A percentile compares a stretch with the other conserved stretches of the same genome.
These are phyloP conservation scores for Eira barbara DNA, from an alignment of 2,113 vertebrate species.

Conservation along the genomic window DNA sequence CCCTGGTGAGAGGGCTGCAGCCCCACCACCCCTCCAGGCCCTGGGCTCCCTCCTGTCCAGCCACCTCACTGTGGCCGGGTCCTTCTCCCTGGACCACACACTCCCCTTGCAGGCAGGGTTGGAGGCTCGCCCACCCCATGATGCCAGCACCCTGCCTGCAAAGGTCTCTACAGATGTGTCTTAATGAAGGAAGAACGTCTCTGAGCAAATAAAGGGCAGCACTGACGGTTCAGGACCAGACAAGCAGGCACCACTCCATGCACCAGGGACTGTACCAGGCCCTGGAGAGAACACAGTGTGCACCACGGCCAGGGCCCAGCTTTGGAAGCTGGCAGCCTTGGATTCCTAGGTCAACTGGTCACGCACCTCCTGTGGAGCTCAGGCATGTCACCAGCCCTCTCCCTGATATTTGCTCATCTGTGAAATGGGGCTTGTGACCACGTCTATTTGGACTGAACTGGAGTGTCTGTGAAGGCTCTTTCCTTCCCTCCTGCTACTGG, in stretches of 20 bases:
- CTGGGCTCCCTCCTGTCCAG: background rate
- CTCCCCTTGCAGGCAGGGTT: rapidly evolving
- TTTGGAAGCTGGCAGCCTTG: background rate
- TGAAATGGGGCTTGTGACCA: rapidly evolving
- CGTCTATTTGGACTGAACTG: background rate
- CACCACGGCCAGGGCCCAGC: background rate
- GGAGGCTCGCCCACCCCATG: rapidly evolving
- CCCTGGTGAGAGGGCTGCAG: background rate
- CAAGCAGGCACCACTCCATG: background rate
- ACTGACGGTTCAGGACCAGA: background rate
- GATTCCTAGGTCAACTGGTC: background rate
- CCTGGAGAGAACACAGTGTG: background rate
- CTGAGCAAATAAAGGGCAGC: background rate
- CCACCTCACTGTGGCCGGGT: background rate
- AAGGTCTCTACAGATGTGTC: background rate
- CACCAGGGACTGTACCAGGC: background rate
- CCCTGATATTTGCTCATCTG: background rate
- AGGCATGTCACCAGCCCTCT: background rate
- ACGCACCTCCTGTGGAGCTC: background rate
- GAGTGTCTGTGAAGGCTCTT: background rate
- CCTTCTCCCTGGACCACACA: background rate
- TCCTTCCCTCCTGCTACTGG: background rate
- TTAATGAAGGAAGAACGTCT: background rate
- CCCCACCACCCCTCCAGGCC: background rate
- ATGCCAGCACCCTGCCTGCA: background rate